These are phyloP conservation scores for Drosophila ironensis DNA, from an alignment of 1,140 invertebrate species.

Conservation along the genomic window DNA sequence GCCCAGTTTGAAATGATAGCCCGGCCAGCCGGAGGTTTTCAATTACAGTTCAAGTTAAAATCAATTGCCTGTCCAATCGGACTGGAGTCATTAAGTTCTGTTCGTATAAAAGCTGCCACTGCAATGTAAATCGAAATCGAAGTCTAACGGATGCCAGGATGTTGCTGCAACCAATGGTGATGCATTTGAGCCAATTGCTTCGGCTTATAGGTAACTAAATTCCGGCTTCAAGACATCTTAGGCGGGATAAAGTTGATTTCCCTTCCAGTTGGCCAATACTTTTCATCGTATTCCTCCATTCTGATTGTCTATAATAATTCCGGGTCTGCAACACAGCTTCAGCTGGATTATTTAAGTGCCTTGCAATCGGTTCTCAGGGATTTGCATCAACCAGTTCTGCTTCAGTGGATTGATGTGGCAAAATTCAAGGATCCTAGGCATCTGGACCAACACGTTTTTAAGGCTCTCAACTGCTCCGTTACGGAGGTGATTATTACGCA, in stretches of 20 bases:
- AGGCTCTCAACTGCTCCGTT: constrained; percentile 37
- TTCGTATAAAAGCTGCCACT: constrained; percentile 36
- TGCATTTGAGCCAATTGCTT: constrained; percentile 44
- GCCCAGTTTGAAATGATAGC: constrained; percentile 16
- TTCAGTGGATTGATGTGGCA: constrained; percentile 71
- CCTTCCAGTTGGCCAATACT: constrained; percentile 20
- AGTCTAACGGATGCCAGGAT: constrained; percentile 29
- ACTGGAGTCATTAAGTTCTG: constrained; percentile 23
- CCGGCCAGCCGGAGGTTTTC: constrained; percentile 26
- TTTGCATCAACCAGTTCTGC: constrained; percentile 23
- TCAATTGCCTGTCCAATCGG: constrained; percentile 58
- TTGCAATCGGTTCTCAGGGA: constrained; percentile 40
- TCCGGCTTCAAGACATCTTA: neutral
- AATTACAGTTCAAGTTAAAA: constrained; percentile 55
- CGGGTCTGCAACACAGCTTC: constrained; percentile 16
- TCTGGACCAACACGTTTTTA: constrained; percentile 40
- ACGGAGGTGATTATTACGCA: constrained; percentile 62
- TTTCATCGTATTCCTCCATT: constrained; percentile 51
- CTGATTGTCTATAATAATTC: constrained; percentile 59
- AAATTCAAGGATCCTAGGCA: constrained; percentile 16
- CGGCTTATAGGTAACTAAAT: constrained; percentile 47
- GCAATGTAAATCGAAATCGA: neutral
- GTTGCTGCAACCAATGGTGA: constrained; percentile 34
- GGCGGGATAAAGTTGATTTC: neutral
- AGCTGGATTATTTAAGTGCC: constrained; percentile 51